These are phyloP conservation scores for Epinephelus moara DNA, from an alignment of 2,113 vertebrate genomes.

Conservation along the genomic window DNA sequence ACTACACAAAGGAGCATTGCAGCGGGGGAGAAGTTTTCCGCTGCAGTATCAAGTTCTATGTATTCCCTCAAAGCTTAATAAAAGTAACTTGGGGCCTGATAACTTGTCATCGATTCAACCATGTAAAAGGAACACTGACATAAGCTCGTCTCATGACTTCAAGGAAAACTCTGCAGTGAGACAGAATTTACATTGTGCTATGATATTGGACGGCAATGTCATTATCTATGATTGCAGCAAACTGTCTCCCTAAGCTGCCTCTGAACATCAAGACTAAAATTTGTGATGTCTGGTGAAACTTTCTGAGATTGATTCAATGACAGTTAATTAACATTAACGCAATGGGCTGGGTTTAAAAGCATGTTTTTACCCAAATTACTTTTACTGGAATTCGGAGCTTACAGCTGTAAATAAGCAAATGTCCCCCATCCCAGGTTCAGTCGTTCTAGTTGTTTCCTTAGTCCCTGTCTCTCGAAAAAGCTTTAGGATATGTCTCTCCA, in stretches of 20 bases:
- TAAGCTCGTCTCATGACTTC: constrained; percentile 44
- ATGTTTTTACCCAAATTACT: background rate
- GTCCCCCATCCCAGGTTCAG: background rate
- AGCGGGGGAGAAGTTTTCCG: background rate
- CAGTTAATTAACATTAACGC: background rate
- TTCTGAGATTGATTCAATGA: background rate
- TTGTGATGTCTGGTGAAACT: background rate
- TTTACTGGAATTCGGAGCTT: background rate
- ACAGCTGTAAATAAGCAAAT: background rate
- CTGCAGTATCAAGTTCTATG: constrained; percentile 16
- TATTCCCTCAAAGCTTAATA: background rate
- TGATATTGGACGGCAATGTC: too few species aligned
- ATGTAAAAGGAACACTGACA: constrained; percentile 28
- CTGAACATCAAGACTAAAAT: background rate
- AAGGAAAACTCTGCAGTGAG: background rate
- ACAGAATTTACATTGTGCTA: constrained; percentile 25
- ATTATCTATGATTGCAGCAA: background rate
- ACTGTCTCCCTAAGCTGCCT: background rate
- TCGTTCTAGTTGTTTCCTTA: background rate
- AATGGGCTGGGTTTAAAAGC: background rate
- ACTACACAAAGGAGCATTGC: background rate
- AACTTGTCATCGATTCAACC: constrained; percentile 41
- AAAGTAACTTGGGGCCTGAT: background rate
- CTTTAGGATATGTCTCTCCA: background rate
- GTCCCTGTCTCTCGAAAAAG: background rate